phyloP scores from a whole-genome alignment of 2,113 vertebrate species.

The Rhinoptilus africanus region DNA sequence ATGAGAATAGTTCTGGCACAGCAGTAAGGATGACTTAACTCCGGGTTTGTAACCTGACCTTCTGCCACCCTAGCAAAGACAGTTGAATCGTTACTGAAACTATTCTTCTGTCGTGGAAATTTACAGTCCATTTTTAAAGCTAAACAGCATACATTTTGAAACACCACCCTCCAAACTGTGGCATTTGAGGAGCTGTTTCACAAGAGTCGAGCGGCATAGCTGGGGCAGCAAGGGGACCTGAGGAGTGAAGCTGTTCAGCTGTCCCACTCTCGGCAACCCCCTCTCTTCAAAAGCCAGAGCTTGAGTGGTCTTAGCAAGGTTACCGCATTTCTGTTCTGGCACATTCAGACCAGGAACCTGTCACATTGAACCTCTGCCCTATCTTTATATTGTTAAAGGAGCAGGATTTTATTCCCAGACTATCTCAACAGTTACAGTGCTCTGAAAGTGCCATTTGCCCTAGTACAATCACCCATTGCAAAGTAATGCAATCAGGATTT shows the following conservation, averaged over 20 bases:
- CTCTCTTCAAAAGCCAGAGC: background rate
- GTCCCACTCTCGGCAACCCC: background rate
- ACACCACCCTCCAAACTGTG: background rate
- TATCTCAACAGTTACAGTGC: background rate
- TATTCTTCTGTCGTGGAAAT: background rate
- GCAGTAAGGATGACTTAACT: background rate
- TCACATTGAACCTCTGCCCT: background rate
- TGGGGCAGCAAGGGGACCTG: background rate
- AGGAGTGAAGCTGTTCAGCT: background rate
- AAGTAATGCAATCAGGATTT: background rate
- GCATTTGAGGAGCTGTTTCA: background rate
- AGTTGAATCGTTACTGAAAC: background rate
- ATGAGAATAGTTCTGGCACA: background rate
- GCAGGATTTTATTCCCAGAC: background rate
- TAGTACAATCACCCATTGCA: background rate
- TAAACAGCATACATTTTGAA: background rate
- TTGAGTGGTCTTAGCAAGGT: background rate
- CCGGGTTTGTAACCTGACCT: background rate
- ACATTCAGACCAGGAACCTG: background rate
- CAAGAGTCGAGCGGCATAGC: fast-evolving
- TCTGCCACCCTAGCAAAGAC: background rate
- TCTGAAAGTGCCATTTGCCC: background rate
- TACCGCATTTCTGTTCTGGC: background rate
- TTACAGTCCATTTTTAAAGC: background rate
- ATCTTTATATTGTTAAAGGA: background rate